Evolutionary conservation across 2,888 invertebrate genomes (phyloP), one percentile per base, ranked within the genome.

Genomic region (Campopleginae sp.): DNA sequence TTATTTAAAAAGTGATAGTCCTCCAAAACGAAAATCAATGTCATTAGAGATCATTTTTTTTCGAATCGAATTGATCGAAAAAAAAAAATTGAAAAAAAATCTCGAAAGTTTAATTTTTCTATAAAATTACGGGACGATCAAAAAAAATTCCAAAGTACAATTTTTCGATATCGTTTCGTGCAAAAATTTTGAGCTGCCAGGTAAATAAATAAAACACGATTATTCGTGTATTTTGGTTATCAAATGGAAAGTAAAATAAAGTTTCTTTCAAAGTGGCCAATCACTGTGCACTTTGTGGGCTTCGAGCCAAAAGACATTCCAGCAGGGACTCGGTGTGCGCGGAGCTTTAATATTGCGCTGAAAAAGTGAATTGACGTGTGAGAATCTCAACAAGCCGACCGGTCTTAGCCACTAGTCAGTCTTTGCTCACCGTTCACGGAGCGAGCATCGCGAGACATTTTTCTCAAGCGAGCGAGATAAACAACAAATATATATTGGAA

Each of bases 371-470:
- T 85, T 58, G 70, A 46, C 74, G 65, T 42, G 66, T 44, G 76
- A 81, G 71, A 19, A 76, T 80, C 85, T 76, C 72, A 27, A 61
- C 42, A 58, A 58, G 14, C 27, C 58, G 58, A 14, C 14, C 58
- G 12, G 54, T 12, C 58, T 71, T 68, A 31, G 58, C 80, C 86
- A 86, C 85, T 86, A 48, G 58, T 78, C 86, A 86, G 86, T 86
- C 58, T 83, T 83, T 65, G 83, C 68, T 79, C 76, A 72, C 65
- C 79, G 77, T 66, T 81, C 80, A 54, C 66, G 70, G 84, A 84
- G 77, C 77, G 77, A 79, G 71, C 82, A 79, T 80, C 80, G 63
- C 23, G 58, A 12, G 27, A 42, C 14, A 19, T 31, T 12, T 10
- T 48, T 12, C 12, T 23, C 58, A 12, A 7, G 7, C 33, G 8